phyloP scores from a whole-genome alignment of 92 coral and sea anemone genomes.

The Palythoa caribaeorum region DNA sequence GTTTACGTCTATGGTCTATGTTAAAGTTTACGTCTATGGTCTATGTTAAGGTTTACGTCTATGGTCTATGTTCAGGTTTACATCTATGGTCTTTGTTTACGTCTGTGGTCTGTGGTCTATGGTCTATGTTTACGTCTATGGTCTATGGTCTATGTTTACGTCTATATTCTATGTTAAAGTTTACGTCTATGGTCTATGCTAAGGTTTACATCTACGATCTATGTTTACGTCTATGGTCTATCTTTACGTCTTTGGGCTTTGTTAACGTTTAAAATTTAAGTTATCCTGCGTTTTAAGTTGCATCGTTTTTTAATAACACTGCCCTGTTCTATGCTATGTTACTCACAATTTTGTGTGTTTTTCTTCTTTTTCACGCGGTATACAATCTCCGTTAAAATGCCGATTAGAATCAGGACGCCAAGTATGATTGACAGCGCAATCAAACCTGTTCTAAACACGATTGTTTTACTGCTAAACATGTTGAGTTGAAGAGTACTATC shows the following conservation, averaged over 20 bases:
- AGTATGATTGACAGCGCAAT: not conserved
- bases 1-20: no score
- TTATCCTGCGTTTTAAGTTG: not conserved
- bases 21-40: not conserved
- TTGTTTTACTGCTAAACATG: slow-evolving; percentile 29
- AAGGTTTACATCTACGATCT: not conserved
- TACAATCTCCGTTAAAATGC: slow-evolving; percentile 1
- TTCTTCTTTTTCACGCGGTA: slow-evolving; percentile 18
- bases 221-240: not conserved
- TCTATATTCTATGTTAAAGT: not conserved
- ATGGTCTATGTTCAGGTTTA: not conserved
- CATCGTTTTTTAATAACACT: no score
- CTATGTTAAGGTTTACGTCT: no score
- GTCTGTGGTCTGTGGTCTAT: no score
- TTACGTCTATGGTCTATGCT: not conserved
- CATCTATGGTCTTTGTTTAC: not conserved
- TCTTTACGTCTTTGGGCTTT: not conserved
- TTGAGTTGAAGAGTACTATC: slow-evolving; percentile 29
- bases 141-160: not conserved
- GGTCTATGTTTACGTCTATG: not conserved
- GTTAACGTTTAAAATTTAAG: not conserved
- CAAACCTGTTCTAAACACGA: slow-evolving; percentile 24
- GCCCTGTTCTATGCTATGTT: no score
- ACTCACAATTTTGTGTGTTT: slow-evolving; percentile 26
- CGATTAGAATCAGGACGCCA: slow-evolving; percentile 1